A percentile compares a stretch with the other conserved stretches of the same genome.
phyloP scores from a whole-genome alignment of 2,888 invertebrate species.

The Chrysolina oricalcia region DNA sequence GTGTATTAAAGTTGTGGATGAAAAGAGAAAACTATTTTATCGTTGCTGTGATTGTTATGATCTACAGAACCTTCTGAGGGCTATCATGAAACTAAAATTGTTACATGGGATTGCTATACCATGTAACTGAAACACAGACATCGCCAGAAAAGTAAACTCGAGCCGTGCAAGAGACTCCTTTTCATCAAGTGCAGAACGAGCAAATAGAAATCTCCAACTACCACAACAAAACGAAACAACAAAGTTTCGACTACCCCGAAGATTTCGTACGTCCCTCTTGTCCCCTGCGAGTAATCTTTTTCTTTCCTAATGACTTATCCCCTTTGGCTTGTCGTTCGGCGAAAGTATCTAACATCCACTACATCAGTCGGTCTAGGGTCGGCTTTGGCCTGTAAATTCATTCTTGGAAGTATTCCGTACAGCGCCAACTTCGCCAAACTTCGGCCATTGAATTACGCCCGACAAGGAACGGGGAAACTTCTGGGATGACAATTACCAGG shows the following conservation, averaged over 20 bases:
- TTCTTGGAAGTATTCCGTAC: conserved; percentile 53
- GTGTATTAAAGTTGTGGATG: too few relatives aligned
- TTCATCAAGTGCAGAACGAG: background rate
- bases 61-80: too few relatives aligned
- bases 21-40: too few relatives aligned
- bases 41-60: too few relatives aligned
- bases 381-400: conserved; percentile 52
- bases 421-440: conserved; percentile 59
- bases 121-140: too few relatives aligned
- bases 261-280: background rate
- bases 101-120: too few relatives aligned
- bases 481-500: conserved; percentile 58
- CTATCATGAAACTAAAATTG: too few relatives aligned
- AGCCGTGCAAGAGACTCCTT: background rate
- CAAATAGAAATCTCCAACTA: background rate
- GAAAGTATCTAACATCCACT: conserved; percentile 1
- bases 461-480: conserved; percentile 57
- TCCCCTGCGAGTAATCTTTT: background rate
- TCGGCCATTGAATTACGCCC: conserved; percentile 63
- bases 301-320: conserved; percentile 12
- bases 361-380: background rate
- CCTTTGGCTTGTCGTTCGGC: conserved; percentile 14
- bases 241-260: background rate
- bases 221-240: background rate
- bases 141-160: background rate